Evolutionary conservation across 1,140 invertebrate species (phyloP), one percentile per base, ranked within the genome.

Genomic region (Lerema accius): DNA sequence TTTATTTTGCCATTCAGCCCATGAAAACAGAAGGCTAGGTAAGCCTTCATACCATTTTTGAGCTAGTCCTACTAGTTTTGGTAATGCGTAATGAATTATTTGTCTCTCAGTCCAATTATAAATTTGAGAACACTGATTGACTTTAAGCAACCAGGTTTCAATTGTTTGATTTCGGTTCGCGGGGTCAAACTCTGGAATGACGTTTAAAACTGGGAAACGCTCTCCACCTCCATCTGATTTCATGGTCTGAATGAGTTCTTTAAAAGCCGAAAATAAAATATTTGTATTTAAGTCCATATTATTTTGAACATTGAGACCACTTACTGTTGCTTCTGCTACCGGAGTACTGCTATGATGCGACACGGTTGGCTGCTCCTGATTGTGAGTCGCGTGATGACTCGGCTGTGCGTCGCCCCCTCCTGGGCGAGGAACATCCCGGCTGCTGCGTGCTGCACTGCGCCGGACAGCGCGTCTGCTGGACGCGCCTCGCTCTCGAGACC

Each of bases 41-140:
- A 50, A 50, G 9, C 48, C 48, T 4, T 50, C 26, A 16, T 50
- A 50, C 48, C 48, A 50, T 35, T 14, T 50, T 28, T 50, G 48
- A 5, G 48, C 48, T 23, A 50, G 4, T 2, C 48, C 48, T 15
- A 35, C 26, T 4, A 50, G 9, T 16, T 50, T 50, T 15, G 48
- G 48, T 4, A 50, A 9, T n/a, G 28, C 48, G 10, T 50, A 50
- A 16, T 50, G 26, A n/a, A 50, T 35, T 4, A 50, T 35, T 14
- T 50, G 48, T 15, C 28, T 26, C 15, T 50, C 48, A n/a, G 48
- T 32, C 48, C 48, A 50, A 16, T 32, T 32, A 35, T 50, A 50
- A 35, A 50, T 50, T 15, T 16, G 11, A 10, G 48, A 5, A 16
- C 48, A 50, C 13, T 50, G 26, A 35, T 50, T 50, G 1, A 50